These are phyloP conservation scores for Ianthella basta DNA, from an alignment of 37 sponge, comb jelly and placozoan genomes.

Conservation along the genomic window DNA sequence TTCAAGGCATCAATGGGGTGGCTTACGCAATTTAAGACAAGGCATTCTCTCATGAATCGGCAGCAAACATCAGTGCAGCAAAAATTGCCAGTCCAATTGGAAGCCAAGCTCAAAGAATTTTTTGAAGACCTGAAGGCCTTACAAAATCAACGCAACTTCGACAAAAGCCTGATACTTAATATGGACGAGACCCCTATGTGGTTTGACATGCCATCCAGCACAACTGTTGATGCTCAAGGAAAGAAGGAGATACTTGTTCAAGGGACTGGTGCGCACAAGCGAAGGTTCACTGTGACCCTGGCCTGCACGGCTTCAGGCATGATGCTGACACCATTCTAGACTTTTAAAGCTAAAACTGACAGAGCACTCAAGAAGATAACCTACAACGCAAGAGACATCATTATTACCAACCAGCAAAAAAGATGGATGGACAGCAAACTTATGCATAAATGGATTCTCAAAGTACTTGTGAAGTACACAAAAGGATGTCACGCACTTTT, in stretches of 20 bases:
- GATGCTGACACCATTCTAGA: slow-evolving; percentile 29
- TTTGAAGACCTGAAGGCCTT: neutral
- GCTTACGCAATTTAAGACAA: slow-evolving; percentile 29
- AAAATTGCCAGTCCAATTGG: slow-evolving; percentile 39
- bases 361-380: neutral
- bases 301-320: slow-evolving; percentile 31
- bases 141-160: neutral
- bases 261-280: slow-evolving; percentile 32
- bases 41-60: slow-evolving; percentile 19
- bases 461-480: neutral
- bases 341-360: slow-evolving; percentile 27
- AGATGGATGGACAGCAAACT: slow-evolving; percentile 18
- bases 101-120: slow-evolving; percentile 16
- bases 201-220: slow-evolving; percentile 12
- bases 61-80: slow-evolving; percentile 21
- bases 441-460: slow-evolving; percentile 11
- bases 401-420: slow-evolving; percentile 2
- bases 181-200: slow-evolving; percentile 34
- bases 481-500: slow-evolving; percentile 31
- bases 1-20: slow-evolving; percentile 50
- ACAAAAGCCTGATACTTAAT: neutral
- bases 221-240: slow-evolving; percentile 17
- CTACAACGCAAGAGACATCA: neutral
- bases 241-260: slow-evolving; percentile 29
- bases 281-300: slow-evolving; percentile 11